phyloP scores from a whole-genome alignment of 2,797 vertebrate genomes.

The Malurus leucopterus region DNA sequence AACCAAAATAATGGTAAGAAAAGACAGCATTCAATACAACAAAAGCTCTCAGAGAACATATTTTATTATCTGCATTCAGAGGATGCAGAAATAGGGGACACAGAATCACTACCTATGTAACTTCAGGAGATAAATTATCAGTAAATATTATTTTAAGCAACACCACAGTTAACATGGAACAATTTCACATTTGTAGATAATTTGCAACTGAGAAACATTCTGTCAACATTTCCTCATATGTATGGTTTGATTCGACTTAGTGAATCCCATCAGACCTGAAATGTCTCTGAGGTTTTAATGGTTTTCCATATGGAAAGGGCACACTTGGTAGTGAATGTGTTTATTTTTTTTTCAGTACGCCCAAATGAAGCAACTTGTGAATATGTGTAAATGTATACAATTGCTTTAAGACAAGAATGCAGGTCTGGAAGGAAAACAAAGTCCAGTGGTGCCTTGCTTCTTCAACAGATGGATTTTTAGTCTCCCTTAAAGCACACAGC shows the following conservation, averaged over 20 bases:
- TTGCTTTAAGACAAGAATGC: neutral
- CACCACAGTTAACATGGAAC: neutral
- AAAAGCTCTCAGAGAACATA: neutral
- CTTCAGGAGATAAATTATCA: conserved; percentile 34
- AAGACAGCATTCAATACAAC: neutral
- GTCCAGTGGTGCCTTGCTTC: conserved; percentile 1
- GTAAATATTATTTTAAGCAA: conserved; percentile 43
- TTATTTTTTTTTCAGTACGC: neutral
- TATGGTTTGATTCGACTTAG: conserved; percentile 22
- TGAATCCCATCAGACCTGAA: conserved; percentile 35
- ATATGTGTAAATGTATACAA: neutral
- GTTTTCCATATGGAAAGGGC: conserved; percentile 23
- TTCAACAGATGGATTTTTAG: neutral
- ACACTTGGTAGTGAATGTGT: neutral
- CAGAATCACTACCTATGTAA: conserved; percentile 29
- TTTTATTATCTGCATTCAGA: neutral
- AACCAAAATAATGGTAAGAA: neutral
- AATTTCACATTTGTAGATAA: conserved; percentile 32
- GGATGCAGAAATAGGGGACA: conserved; percentile 12
- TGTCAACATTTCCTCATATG: conserved; percentile 28
- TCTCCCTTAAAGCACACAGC: conserved; percentile 1
- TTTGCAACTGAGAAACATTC: conserved; percentile 23
- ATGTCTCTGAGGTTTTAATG: conserved; percentile 10
- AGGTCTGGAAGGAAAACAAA: conserved; percentile 20
- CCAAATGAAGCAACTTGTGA: neutral